Base-by-base conservation (phyloP, 1,140 invertebrate species). In the Thalassaphorura encarpata region DNA sequence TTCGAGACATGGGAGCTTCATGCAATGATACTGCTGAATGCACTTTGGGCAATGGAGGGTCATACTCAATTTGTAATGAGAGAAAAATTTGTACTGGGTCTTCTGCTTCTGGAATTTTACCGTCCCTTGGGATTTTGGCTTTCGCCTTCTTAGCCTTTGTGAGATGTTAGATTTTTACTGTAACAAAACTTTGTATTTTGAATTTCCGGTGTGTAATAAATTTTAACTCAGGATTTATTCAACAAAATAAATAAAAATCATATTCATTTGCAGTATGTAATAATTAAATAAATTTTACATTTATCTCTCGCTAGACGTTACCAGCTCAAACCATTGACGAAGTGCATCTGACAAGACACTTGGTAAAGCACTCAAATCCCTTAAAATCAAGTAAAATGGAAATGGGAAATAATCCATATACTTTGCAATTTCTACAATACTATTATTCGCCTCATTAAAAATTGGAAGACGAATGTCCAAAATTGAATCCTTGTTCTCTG, bases 371-470 rank as follows among this genome's bases (percentile, higher is more conserved):
- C 83, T 81, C 57, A 97, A 83, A 68, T 97, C 87, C 52, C 88
- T 73, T 5, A 99, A 76, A 63, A 99, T 87, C 23, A 98, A 79
- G 71, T 98, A 99, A 75, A 94, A 98, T n/a, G 94, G 93, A 69
- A 99, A 99, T 5, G 96, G 96, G 72, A 99, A 99, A 58, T 77
- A 80, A 64, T 97, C 92, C 77, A 99, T 83, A 70, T 97, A 97
- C 15, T 80, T 78, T 66, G 80, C 72, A 58, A 86, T 79, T 42
- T 74, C 73, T 39, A 76, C 67, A 13, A 80, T 66, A 74, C 85
- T 74, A 58, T 79, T 74, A 60, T 77, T 74, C 68, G 79, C 77
- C n/a, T 63, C 55, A 42, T 69, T 71, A 66, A 92, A 84, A 6
- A 84, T 69, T 16, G 87, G 82, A 64, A 82, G 77, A 62, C 82